Percentiles rank a stretch among this genome's conserved stretches.
phyloP scores from a whole-genome alignment of 2,797 vertebrate species.

The Amphiprion clarkii region DNA sequence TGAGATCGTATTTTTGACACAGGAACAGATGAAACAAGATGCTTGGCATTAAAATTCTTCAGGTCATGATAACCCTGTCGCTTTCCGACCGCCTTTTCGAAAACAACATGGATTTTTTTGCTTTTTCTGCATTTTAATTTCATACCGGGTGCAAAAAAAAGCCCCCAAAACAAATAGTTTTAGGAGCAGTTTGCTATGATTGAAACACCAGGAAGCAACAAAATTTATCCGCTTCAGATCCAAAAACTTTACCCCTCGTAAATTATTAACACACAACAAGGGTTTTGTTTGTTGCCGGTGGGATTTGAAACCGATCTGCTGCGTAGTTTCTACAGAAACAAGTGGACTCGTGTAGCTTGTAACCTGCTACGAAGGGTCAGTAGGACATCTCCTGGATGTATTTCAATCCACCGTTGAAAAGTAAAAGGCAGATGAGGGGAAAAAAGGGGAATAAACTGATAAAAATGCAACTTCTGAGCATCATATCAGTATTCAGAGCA shows the following conservation, averaged over 20 bases:
- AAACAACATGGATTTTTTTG: too few relatives aligned
- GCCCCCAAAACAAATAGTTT: too few relatives aligned
- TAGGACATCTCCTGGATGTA: background rate
- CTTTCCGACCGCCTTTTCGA: too few relatives aligned
- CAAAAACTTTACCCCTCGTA: background rate
- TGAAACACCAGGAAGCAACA: too few relatives aligned
- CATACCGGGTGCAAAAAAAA: too few relatives aligned
- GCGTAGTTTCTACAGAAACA: background rate
- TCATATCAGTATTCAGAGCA: slow-evolving; percentile 62
- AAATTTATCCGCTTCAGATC: background rate
- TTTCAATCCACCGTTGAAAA: background rate
- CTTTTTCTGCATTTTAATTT: too few relatives aligned
- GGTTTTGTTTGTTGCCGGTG: background rate
- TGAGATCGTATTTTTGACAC: background rate
- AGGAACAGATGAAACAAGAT: background rate
- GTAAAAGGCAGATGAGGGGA: slow-evolving; percentile 17
- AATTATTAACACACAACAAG: background rate
- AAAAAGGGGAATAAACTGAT: slow-evolving; percentile 19
- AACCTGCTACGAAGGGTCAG: background rate
- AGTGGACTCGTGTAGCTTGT: background rate
- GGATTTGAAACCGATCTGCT: background rate
- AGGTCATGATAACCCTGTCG: too few relatives aligned
- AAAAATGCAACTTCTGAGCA: slow-evolving; percentile 45
- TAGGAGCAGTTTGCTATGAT: too few relatives aligned
- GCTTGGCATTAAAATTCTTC: too few relatives aligned